Conservation (phyloP, 2,113 vertebrate genomes). For the Microcebus jonahi region DNA sequence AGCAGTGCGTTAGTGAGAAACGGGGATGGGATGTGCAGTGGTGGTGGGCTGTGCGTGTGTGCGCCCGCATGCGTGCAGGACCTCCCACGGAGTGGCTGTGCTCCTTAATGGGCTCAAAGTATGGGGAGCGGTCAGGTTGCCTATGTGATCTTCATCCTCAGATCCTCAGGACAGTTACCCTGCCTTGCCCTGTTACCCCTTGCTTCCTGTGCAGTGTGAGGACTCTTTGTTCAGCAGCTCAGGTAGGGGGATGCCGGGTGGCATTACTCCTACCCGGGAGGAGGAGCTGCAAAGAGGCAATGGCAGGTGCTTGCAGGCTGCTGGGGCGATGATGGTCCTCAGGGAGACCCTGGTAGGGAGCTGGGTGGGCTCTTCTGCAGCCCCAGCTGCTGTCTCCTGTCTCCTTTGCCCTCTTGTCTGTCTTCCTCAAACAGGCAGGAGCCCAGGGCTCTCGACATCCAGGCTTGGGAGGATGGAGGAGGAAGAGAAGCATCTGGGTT, state of each 20-base stretch:
- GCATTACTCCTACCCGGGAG: background rate
- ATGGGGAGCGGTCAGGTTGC: background rate
- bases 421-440: background rate
- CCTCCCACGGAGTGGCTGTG: background rate
- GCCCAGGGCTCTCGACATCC: background rate
- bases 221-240: constrained; percentile 35
- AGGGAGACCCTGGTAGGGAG: background rate
- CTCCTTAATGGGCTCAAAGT: background rate
- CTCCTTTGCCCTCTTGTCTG: background rate
- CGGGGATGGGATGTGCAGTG: background rate
- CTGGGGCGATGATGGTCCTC: accelerated
- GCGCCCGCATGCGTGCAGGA: background rate
- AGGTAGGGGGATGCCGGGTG: background rate
- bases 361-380: background rate
- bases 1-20: background rate
- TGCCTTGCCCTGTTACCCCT: background rate
- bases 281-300: background rate
- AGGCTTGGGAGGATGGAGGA: background rate
- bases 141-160: background rate
- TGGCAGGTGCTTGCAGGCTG: background rate
- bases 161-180: background rate
- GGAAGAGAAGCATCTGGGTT: background rate
- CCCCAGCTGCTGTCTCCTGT: background rate
- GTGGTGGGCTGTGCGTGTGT: background rate
- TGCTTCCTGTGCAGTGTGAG: background rate